Evolutionary conservation across 2,113 vertebrate species (phyloP), one percentile per base, ranked within the genome.

Genomic region (Oncorhynchus keta): DNA sequence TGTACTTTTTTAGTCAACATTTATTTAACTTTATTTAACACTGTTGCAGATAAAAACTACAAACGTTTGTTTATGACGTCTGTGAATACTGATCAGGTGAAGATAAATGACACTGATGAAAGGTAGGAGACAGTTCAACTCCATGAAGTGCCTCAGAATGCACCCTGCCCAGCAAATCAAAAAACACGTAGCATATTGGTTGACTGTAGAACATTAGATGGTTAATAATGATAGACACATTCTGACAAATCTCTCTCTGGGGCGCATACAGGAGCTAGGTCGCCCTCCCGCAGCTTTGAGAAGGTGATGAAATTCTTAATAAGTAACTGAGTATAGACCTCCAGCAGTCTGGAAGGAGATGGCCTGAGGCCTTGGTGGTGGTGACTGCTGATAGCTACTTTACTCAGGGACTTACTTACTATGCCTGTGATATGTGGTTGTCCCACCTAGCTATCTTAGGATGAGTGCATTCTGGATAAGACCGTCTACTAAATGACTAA

Each of bases 261-360:
- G 70, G 45, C 2, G 1, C 35, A 75, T 12, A 28, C 3, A 11
- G 4, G n/a, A 62, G 75, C 20, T 16, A 14, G 14, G 14, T 64
- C 11, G 32, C 32, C 2, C 51, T 57, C 11, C 32, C 75, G 12
- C 39, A 72, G 75, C 28, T 20, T 68, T 22, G n/a, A 73, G 62
- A 4, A 3, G 71, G 13, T 48, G 76, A 86, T 48, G 79, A 80
- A 66, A 76, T 22, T 73, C 55, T 88, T 85, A 82, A 86, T 87
- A 72, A 79, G 80, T 79, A 68, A 79, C 70, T 59, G 2, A 57
- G 20, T 64, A 75, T 6, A 28, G 76, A 79, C 70, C 80, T 76
- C 18, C 18, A 72, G 28, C 71, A 79, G 77, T 6, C 57, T 45
- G 62, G 35, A 39, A 16, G n/a, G 22, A 66, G 22, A 66, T 45